Percentiles rank a stretch among this genome's conserved stretches.
phyloP scores from a whole-genome alignment of 2,797 vertebrate genomes.

The Mycteria americana region DNA sequence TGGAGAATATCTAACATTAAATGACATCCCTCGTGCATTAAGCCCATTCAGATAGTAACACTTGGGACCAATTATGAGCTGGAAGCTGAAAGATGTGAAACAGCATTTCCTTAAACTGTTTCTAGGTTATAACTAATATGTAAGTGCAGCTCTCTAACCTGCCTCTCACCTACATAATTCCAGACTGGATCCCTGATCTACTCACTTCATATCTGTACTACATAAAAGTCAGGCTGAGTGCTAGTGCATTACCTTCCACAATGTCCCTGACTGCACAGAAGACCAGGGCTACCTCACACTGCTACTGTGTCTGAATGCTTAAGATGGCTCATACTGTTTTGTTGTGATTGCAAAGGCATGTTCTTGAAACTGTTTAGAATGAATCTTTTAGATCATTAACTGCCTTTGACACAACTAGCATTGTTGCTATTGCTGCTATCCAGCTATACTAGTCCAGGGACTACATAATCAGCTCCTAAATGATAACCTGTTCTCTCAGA shows the following conservation, averaged over 20 bases:
- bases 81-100: constrained; percentile 27
- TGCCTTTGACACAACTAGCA: background rate
- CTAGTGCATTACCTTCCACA: background rate
- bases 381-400: background rate
- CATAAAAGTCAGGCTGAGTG: background rate
- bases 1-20: background rate
- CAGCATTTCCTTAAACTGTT: constrained; percentile 1
- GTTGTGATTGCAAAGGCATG: background rate
- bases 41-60: background rate
- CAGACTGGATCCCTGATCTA: background rate
- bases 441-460: background rate
- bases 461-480: background rate
- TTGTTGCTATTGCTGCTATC: background rate
- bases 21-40: background rate
- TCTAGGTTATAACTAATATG: background rate
- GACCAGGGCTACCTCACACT: background rate
- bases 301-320: background rate
- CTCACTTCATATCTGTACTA: background rate
- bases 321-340: background rate
- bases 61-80: constrained; percentile 5
- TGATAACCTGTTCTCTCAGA: background rate
- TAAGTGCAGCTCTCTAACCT: background rate
- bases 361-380: background rate
- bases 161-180: background rate
- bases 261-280: background rate